Conservation (phyloP, 2,797 vertebrate genomes). For the Caiman crocodilus region DNA sequence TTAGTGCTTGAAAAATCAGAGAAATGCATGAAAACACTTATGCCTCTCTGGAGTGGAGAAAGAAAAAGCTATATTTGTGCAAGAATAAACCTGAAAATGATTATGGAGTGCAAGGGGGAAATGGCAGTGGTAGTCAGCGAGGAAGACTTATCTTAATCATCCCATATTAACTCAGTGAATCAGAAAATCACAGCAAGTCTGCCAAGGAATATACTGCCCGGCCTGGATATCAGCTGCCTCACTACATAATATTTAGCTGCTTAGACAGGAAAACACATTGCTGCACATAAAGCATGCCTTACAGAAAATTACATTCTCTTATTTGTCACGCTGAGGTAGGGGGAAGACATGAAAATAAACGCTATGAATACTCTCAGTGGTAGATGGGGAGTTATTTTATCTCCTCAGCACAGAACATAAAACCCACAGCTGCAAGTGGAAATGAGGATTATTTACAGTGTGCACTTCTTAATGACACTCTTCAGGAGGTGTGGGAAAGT, state of each 20-base stretch:
- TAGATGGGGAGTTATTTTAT: constrained; percentile 53
- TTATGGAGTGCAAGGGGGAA: neutral
- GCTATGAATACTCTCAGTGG: neutral
- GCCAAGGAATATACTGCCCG: constrained; percentile 32
- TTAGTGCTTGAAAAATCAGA: neutral
- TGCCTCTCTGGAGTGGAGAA: neutral
- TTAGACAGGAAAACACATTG: constrained; percentile 44
- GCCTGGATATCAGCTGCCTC: neutral
- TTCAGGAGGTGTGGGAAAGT: neutral
- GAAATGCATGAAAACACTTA: neutral
- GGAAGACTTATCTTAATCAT: constrained; percentile 48
- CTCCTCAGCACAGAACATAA: constrained; percentile 49
- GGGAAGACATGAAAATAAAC: constrained; percentile 22
- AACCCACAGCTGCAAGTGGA: neutral
- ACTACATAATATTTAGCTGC: constrained; percentile 37
- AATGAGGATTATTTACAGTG: constrained; percentile 54
- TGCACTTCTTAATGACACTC: neutral
- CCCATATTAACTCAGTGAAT: constrained; percentile 15
- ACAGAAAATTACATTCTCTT: constrained; percentile 42
- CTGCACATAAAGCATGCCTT: constrained; percentile 48
- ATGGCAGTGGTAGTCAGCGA: neutral
- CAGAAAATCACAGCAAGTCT: constrained; percentile 30
- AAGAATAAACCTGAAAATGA: neutral
- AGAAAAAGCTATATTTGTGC: neutral
- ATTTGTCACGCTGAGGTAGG: constrained; percentile 46